These are phyloP conservation scores for Rhea pennata DNA, from an alignment of 2,113 vertebrate genomes.

Conservation along the genomic window DNA sequence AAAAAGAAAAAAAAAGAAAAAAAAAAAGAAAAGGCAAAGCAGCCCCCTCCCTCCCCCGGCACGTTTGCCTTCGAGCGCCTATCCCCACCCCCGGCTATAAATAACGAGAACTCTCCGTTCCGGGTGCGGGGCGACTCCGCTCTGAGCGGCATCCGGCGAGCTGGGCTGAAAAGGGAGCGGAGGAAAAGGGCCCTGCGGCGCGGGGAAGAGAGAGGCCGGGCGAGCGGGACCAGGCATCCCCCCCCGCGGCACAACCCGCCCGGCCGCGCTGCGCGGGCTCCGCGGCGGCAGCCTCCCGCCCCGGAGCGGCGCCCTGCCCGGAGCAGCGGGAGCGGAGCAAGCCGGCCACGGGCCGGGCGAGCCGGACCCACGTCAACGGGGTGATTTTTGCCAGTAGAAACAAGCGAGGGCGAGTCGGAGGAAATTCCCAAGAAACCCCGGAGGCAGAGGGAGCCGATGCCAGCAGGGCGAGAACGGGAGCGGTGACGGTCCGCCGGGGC, in stretches of 20 bases:
- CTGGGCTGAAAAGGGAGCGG: neutral
- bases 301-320: fast-evolving
- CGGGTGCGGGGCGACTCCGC: neutral
- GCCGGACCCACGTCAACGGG: neutral
- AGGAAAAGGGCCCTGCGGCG: neutral
- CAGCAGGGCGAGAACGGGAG: neutral
- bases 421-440: neutral
- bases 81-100: constrained; percentile 21
- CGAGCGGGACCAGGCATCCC: neutral
- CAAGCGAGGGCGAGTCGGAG: neutral
- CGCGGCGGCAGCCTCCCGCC: neutral
- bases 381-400: neutral
- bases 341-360: neutral
- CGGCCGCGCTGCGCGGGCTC: too few relatives aligned
- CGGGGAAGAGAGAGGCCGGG: neutral
- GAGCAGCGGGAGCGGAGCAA: neutral
- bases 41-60: neutral
- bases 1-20: neutral
- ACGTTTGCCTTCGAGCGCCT: neutral
- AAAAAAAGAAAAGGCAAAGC: neutral
- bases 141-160: neutral
- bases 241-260: too few relatives aligned
- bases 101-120: neutral
- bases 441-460: neutral
- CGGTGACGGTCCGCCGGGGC: too few relatives aligned